A percentile compares a stretch with the other conserved stretches of the same genome.
Evolutionary conservation across 2,113 vertebrate species (phyloP).

Genomic region (Boulengeromyrus knoepffleri): DNA sequence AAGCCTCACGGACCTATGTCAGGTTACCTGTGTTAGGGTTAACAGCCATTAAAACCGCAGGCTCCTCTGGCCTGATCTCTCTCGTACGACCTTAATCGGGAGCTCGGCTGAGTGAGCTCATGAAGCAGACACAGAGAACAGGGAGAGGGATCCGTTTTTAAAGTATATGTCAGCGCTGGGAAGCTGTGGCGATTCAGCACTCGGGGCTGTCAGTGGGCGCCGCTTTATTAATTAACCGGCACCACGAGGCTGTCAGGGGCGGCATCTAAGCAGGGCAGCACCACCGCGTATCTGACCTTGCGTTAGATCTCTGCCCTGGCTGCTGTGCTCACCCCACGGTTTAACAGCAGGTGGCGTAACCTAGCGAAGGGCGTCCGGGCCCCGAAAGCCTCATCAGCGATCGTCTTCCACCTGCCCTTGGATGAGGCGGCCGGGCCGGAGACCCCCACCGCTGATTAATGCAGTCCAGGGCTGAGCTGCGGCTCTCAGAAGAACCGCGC

Average conservation of each 20-base stretch:
- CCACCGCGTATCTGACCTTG: not conserved
- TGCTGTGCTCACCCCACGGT: not conserved
- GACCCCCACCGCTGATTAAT: slow-evolving; percentile 5
- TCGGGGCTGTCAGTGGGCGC: not conserved
- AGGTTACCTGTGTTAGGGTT: not conserved
- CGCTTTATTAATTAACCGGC: not conserved
- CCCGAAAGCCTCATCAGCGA: not conserved
- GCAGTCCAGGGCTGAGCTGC: not conserved
- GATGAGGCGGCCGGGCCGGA: not conserved
- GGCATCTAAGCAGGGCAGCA: not conserved
- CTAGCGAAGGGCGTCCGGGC: not conserved
- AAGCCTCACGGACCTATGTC: not conserved
- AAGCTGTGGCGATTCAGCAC: not conserved
- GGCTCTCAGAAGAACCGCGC: not conserved
- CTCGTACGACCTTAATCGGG: not conserved
- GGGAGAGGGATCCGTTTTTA: not conserved
- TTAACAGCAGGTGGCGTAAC: not conserved
- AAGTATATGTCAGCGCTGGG: not conserved
- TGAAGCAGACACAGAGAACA: not conserved
- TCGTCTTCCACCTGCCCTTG: not conserved
- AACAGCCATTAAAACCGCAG: not conserved
- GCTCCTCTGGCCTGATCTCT: not conserved
- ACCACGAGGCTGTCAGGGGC: not conserved
- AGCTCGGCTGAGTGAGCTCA: not conserved
- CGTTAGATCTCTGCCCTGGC: not conserved